Base-by-base conservation (phyloP, 2,888 invertebrate species). In the Cynaeus angustus region DNA sequence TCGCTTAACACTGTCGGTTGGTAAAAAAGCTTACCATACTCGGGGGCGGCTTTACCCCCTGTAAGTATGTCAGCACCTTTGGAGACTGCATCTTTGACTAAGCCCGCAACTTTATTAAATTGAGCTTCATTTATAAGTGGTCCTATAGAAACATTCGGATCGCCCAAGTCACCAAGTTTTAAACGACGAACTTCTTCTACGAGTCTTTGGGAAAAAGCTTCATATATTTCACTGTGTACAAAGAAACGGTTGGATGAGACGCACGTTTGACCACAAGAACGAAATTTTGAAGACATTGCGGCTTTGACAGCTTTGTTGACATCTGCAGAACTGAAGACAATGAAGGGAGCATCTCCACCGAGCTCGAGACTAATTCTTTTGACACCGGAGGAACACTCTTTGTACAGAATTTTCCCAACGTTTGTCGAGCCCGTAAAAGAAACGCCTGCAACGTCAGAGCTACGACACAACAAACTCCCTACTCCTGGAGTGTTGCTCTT, bases 321-420 rank as follows among this genome's bases (percentile, higher is more conserved):
- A 84, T 99, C 91, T 1, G 99, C 99, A 70, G 93, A 92, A 66
- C 95, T 89, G 81, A 99, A 99, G 3, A 99, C 96, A 78, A 99
- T 96, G 80, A 98, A 98, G 0, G 99, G 98, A 0, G 99, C 99
- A 88, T 99, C 99, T 6, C 99, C 99, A 33, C 99, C 99, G 58
- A 99, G 87, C 85, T 99, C 99, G 71, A 99, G 87, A 10, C 94
- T 91, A 3, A 98, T 88, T 71, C 94, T 89, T 85, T 99, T 99
- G 53, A 99, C 90, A 0, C 95, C 94, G 41, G 89, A 88, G 0
- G 98, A 92, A 75, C 94, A 95, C 80, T 96, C 94, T 48, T 90
- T 87, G 83, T 97, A 94, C 0, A 96, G 84, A 76, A 96, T 88
- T 87, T 96, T 97, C 3, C 99, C 99, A 43, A 98, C 96, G 72